Conservation (phyloP, 2,113 vertebrate genomes). For the Piprites chloris region DNA sequence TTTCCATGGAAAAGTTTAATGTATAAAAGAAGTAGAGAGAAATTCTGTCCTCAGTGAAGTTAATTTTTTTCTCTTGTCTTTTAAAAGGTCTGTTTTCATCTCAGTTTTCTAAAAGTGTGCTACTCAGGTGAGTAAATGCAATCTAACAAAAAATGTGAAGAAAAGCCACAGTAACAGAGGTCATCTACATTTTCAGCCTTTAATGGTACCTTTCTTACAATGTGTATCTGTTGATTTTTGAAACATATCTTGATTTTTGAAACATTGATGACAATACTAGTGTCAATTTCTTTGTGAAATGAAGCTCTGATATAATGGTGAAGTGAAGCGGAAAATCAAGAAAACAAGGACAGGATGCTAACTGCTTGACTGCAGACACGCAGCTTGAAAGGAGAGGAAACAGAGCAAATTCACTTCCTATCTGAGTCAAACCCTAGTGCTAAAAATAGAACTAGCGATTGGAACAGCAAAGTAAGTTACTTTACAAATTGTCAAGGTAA, state of each 20-base stretch:
- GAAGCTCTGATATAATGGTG: neutral
- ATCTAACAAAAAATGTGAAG: neutral
- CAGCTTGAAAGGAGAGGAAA: conserved; percentile 61
- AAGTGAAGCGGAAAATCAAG: neutral
- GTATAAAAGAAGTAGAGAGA: neutral
- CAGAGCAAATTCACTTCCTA: conserved; percentile 56
- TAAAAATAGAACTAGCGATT: conserved; percentile 53
- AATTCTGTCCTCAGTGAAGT: neutral
- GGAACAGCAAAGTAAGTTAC: neutral
- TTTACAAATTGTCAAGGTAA: neutral
- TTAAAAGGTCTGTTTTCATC: neutral
- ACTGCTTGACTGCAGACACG: neutral
- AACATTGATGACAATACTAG: neutral
- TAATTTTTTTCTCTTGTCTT: neutral
- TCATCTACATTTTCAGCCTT: neutral
- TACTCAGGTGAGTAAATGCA: neutral
- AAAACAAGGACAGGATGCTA: neutral
- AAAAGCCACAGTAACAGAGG: neutral
- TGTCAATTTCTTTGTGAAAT: neutral
- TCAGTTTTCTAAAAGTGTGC: neutral
- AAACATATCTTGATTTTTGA: neutral
- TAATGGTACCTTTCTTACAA: neutral
- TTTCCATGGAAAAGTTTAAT: neutral
- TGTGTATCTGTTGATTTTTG: neutral
- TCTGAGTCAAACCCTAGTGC: neutral